Evolutionary conservation across 2,888 invertebrate species (phyloP).

Genomic region (Sericinus montela): DNA sequence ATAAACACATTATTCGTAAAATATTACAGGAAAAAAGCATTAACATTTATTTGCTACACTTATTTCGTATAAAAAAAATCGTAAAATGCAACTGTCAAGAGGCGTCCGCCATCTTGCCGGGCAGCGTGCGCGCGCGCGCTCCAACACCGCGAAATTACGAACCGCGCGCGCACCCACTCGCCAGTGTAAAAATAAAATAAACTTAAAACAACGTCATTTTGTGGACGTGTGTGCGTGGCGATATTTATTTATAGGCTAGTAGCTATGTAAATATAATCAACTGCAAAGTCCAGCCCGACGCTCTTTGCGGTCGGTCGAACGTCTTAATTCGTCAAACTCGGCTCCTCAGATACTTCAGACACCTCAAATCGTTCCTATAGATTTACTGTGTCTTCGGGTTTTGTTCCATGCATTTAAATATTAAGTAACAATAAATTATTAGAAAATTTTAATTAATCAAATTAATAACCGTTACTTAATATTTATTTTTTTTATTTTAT

Average conservation of each 20-base stretch:
- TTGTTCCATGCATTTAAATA: too few relatives aligned
- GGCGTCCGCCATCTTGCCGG: constrained; percentile 66
- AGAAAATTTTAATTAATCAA: too few relatives aligned
- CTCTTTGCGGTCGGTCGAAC: constrained; percentile 72
- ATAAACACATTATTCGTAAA: constrained; percentile 5
- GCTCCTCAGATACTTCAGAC: too few relatives aligned
- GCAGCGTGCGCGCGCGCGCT: constrained; percentile 75
- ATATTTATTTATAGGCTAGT: constrained; percentile 79
- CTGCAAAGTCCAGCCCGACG: constrained; percentile 52
- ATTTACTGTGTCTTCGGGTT: constrained; percentile 23
- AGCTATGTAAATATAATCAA: constrained; percentile 75
- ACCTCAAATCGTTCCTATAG: constrained; percentile 37
- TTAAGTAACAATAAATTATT: too few relatives aligned
- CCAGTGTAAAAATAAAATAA: constrained; percentile 78
- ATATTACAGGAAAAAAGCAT: neutral
- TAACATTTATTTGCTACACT: constrained; percentile 7
- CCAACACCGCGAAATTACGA: constrained; percentile 78
- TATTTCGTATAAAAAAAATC: constrained; percentile 31
- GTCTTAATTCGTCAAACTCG: constrained; percentile 61
- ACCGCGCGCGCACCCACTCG: constrained; percentile 61
- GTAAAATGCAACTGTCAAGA: constrained; percentile 41
- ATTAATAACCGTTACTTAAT: too few relatives aligned
- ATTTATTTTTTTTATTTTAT: too few relatives aligned
- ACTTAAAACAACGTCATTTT: constrained; percentile 77
- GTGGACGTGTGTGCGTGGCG: constrained; percentile 73